Evolutionary conservation across 2,888 invertebrate species (phyloP).

Genomic region (Eupithecia inturbata): DNA sequence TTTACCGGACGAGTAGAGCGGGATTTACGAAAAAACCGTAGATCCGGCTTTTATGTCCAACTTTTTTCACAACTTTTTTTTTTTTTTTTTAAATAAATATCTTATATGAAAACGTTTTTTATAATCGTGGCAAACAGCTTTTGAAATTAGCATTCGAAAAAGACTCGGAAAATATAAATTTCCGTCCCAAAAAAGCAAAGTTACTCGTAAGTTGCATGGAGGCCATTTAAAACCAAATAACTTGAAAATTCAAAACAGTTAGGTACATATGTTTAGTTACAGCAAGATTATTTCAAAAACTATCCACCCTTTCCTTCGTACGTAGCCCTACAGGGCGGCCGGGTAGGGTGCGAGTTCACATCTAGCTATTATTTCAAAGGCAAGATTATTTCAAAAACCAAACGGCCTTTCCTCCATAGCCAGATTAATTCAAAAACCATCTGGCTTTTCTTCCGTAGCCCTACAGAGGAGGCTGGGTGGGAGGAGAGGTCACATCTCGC

Average conservation of each 20-base stretch:
- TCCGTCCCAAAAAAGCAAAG: background rate
- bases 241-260: background rate
- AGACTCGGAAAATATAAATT: background rate
- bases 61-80: background rate
- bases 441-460: background rate
- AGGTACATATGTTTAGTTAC: too few species aligned
- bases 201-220: background rate
- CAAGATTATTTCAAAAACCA: background rate
- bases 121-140: background rate
- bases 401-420: background rate
- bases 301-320: background rate
- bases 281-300: background rate
- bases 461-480: background rate
- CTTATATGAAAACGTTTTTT: background rate
- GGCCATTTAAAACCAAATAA: background rate
- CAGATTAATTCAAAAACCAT: background rate
- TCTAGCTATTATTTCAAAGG: conserved; percentile 45
- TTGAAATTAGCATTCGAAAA: background rate
- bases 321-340: background rate
- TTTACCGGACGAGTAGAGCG: background rate
- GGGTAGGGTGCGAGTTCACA: conserved; percentile 43
- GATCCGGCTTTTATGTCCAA: background rate
- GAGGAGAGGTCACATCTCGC: conserved; percentile 51
- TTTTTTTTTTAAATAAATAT: too few species aligned
- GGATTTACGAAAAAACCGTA: background rate